Percentiles rank a stretch among this genome's conserved stretches.
phyloP scores from a whole-genome alignment of 2,888 invertebrate species.

The Conomelus anceps region DNA sequence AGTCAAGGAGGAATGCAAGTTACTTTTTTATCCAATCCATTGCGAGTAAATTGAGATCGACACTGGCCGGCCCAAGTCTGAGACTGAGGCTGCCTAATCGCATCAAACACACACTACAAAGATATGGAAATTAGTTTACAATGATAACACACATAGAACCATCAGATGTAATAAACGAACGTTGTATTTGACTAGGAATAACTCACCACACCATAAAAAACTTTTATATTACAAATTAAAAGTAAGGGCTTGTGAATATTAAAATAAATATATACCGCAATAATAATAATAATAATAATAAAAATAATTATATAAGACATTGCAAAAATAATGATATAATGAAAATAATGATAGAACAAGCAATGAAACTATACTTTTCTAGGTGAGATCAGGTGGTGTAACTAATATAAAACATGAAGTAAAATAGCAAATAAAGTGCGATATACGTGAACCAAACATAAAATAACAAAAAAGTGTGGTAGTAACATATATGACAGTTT shows the following conservation, averaged over 20 bases:
- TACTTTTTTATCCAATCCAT: neutral
- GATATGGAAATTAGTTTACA: conserved; percentile 22
- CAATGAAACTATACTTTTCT: neutral
- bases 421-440: conserved; percentile 18
- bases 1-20: conserved; percentile 29
- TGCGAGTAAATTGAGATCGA: neutral
- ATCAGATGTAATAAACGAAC: conserved; percentile 1
- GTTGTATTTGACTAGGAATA: conserved; percentile 35
- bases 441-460: conserved; percentile 6
- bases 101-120: conserved; percentile 7
- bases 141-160: conserved; percentile 25
- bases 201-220: conserved; percentile 35
- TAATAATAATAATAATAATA: neutral
- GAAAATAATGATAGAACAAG: conserved; percentile 19
- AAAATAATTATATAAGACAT: conserved; percentile 8
- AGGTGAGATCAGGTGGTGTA: conserved; percentile 33
- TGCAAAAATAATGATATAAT: conserved; percentile 23
- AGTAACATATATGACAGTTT: neutral
- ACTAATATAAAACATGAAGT: neutral
- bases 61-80: neutral
- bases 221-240: conserved; percentile 9
- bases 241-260: neutral
- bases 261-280: neutral
- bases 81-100: neutral
- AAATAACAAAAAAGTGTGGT: neutral